Conservation (phyloP, 2,888 invertebrate genomes). For the Drosophila algonquin region DNA sequence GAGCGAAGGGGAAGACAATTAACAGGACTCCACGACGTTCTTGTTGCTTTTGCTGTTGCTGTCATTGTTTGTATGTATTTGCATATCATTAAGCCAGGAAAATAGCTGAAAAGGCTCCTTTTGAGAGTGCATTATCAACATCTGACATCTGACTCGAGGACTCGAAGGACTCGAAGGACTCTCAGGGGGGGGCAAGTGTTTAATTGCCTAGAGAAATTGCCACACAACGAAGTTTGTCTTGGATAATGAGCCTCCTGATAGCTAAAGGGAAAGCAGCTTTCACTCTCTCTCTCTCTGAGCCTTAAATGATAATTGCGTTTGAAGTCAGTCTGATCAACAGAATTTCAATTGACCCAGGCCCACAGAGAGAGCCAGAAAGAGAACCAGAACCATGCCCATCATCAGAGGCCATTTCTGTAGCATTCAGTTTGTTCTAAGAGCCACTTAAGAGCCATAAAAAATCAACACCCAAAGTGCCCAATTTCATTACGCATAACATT, state of each 20-base stretch:
- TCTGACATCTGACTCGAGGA: constrained; percentile 22
- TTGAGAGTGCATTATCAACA: constrained; percentile 63
- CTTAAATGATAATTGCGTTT: constrained; percentile 5
- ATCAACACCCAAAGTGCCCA: constrained; percentile 58
- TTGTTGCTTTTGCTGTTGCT: constrained; percentile 54
- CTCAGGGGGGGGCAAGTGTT: constrained; percentile 14
- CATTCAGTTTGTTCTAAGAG: constrained; percentile 14
- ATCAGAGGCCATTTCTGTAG: neutral
- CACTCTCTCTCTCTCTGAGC: neutral
- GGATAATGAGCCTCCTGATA: constrained; percentile 29
- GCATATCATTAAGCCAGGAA: constrained; percentile 71
- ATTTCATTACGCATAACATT: constrained; percentile 70
- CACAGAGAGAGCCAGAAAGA: neutral
- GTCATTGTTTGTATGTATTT: constrained; percentile 64
- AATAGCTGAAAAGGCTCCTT: constrained; percentile 51
- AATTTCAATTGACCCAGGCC: constrained; percentile 29
- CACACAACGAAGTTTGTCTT: constrained; percentile 32
- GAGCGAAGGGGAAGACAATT: constrained; percentile 55
- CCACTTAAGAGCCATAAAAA: constrained; percentile 64
- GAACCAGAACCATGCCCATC: neutral
- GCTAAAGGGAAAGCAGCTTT: neutral
- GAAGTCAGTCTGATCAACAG: constrained; percentile 12
- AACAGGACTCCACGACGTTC: constrained; percentile 50
- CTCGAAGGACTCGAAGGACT: constrained; percentile 6
- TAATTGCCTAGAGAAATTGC: constrained; percentile 39